Evolutionary conservation across 2,113 vertebrate genomes (phyloP), one percentile per base, ranked within the genome.

Genomic region (Podarcis raffonei): DNA sequence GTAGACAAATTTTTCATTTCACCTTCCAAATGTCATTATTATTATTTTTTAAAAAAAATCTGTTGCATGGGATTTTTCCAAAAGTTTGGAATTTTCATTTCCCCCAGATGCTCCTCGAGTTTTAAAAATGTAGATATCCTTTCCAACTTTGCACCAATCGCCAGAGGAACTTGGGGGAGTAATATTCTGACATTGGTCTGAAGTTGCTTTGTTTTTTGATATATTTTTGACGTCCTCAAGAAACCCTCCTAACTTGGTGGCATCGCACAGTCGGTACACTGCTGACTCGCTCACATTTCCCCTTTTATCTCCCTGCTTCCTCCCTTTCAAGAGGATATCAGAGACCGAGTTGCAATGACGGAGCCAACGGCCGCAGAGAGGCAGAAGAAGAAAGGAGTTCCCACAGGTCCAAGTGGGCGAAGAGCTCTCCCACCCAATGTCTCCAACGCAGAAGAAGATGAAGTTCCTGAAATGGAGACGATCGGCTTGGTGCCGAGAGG

Each of bases 381-480:
- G 91, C 88, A 87, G 11, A 92, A 90, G 2, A 96, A 96, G n/a
- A 97, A 96, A 27, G 91, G 79, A 1, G 92, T 94, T 83, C 95
- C 91, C 72, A 42, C 94, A 37, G 84, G 94, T 1, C 94, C 96
- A 89, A 97, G 95, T 1, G 98, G 99, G 35, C 98, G 99, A 82
- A 94, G 95, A 65, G 90, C 97, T 0, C 59, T 92, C 1, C 98
- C 98, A 1, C 75, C 83, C 32, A 96, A 97, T 88, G 95, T 85
- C 89, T 98, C 98, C 87, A 99, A 99, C 87, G 96, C 93, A 0
- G 97, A 97, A 8, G 95, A 96, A 69, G 94, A 95, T 0, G 97
- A 98, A 0, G 39, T 98, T 20, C 98, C 98, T 0, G 98, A 98
- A 22, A 92, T 97, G 91, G 98, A 99, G 90, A 87, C 95, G n/a